Evolutionary conservation across 2,113 vertebrate species (phyloP).

Genomic region (Orthonyx spaldingii): DNA sequence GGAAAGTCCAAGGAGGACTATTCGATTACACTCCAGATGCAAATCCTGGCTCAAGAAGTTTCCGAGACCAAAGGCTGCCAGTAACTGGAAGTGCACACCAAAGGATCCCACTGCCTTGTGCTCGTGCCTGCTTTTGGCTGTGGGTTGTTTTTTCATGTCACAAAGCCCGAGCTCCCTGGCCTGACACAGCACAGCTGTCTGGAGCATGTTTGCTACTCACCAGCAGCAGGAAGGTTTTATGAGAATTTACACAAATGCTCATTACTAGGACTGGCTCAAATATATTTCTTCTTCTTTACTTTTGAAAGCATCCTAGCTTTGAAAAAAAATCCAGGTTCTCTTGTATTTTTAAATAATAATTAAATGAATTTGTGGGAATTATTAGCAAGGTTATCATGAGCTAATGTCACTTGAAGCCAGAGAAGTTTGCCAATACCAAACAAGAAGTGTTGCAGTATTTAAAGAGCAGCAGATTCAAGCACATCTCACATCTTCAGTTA

Average conservation of each 20-base stretch:
- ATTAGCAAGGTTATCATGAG: not conserved
- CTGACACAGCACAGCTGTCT: constrained; percentile 28
- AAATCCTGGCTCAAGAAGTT: constrained; percentile 14
- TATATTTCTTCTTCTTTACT: not conserved
- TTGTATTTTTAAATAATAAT: not conserved
- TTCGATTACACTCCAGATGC: not conserved
- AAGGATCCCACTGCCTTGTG: not conserved
- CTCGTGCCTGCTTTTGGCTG: not conserved
- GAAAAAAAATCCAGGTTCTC: not conserved
- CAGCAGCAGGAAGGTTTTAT: not conserved
- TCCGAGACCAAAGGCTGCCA: not conserved
- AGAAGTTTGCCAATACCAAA: not conserved
- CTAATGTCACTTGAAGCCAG: not conserved
- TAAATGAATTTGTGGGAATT: not conserved
- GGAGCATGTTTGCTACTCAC: not conserved
- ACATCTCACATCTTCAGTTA: not conserved
- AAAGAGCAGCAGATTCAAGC: not conserved
- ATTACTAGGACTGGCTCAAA: not conserved
- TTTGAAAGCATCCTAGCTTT: not conserved
- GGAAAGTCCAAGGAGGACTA: not conserved
- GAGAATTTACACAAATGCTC: not conserved
- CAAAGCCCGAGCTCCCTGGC: not conserved
- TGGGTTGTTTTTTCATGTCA: not conserved
- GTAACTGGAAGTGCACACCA: not conserved
- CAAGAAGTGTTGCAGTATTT: not conserved